Evolutionary conservation across 53 echinoderm and acorn worm genomes (phyloP).

Genomic region (Echinometra lucunter): DNA sequence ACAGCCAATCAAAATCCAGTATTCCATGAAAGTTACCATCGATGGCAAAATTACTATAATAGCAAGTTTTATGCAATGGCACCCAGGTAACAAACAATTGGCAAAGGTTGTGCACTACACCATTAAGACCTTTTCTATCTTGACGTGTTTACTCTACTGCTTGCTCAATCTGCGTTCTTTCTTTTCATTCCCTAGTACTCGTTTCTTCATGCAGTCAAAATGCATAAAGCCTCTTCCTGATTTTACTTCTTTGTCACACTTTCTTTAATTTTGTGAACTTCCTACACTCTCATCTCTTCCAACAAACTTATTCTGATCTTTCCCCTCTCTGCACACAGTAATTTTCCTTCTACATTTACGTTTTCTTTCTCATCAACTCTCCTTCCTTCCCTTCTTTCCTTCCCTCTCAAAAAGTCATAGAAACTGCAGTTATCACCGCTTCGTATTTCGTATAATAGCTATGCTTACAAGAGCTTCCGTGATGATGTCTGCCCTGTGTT

Average conservation of each 20-base stretch:
- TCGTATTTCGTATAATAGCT: no score
- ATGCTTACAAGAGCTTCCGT: slow-evolving; percentile 89
- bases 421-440: not conserved
- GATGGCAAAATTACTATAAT: no score
- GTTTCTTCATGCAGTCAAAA: not conserved
- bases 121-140: no score
- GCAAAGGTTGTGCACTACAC: no score
- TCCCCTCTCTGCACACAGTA: not conserved
- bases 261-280: not conserved
- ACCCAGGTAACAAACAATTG: no score
- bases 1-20: no score
- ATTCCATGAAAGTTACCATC: no score
- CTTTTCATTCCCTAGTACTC: no score
- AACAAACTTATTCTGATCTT: not conserved
- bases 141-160: no score
- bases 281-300: not conserved
- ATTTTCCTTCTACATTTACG: not conserved
- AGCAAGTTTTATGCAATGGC: no score
- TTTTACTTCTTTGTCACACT: not conserved
- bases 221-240: not conserved
- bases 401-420: not conserved
- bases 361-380: not conserved
- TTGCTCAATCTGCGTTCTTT: no score
- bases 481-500: slow-evolving; percentile 90
- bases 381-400: not conserved